Evolutionary conservation across 2,888 invertebrate species (phyloP).

Genomic region (Venustoraphidia nigricollis): DNA sequence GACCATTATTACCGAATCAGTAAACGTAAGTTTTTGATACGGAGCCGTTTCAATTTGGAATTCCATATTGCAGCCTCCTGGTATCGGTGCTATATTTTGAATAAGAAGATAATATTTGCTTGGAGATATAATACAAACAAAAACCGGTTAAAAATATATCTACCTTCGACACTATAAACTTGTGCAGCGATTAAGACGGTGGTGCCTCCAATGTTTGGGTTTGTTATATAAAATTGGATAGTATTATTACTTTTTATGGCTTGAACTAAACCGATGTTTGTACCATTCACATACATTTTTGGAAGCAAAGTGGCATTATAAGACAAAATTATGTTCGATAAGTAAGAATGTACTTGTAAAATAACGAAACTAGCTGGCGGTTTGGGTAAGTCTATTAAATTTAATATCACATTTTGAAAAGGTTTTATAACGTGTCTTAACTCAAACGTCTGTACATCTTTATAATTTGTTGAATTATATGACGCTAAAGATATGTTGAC

Average conservation of each 20-base stretch:
- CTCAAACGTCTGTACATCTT: constrained; percentile 18
- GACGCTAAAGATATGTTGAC: constrained; percentile 16
- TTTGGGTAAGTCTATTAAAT: constrained; percentile 29
- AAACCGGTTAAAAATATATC: neutral
- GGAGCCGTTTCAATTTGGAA: constrained; percentile 44
- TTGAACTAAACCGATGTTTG: constrained; percentile 42
- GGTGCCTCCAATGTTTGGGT: constrained; percentile 23
- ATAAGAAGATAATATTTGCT: constrained; percentile 7
- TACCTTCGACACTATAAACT: neutral
- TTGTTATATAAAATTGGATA: constrained; percentile 28
- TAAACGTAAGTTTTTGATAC: constrained; percentile 31
- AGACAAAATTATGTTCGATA: constrained; percentile 38
- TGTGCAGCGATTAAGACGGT: constrained; percentile 12
- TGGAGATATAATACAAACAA: neutral
- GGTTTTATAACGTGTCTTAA: constrained; percentile 14
- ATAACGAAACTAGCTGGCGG: constrained; percentile 36
- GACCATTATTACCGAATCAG: constrained; percentile 31
- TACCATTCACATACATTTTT: constrained; percentile 33
- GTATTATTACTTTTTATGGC: constrained; percentile 16
- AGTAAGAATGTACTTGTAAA: constrained; percentile 47
- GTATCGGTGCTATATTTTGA: constrained; percentile 47
- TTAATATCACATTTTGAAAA: constrained; percentile 15
- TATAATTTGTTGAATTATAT: constrained; percentile 13
- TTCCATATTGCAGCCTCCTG: constrained; percentile 66
- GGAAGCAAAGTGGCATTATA: constrained; percentile 23